Base-by-base conservation (phyloP, 2,888 invertebrate species). In the Phyto melanocephala region DNA sequence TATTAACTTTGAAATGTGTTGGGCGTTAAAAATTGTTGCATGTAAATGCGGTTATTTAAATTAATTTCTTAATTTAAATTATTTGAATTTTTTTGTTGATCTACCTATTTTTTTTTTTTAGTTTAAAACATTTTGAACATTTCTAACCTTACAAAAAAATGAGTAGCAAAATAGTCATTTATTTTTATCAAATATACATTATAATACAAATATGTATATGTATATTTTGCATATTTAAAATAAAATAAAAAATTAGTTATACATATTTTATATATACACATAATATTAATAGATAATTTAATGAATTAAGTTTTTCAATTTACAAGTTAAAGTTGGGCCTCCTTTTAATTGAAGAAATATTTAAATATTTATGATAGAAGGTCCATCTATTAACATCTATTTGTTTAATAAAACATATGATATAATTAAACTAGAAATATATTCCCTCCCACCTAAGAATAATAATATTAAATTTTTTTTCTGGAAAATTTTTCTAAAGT, bases 121-220 rank as follows among this genome's bases (percentile, higher is more conserved):
- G 1, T 15, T 56, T 65, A 47, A 60, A 67, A 40, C 8, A 60
- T 74, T 71, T 76, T 75, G 67, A 80, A 76, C 52, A 78, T 71
- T 71, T 76, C 47, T 40, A 50, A 68, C 54, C 28, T 28, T 28
- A 28, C 10, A 65, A 70, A 35, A 70, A 84, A 84, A 85, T 86
- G 85, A 86, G 86, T 86, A 86, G 84, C 81, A 81, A 80, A 78
- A 85, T 86, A 86, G 86, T 86, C 86, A 86, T 84, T 85, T 74
- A 71, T 84, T 80, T 80, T 83, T 56, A 80, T 65, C 75, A 75
- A 70, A 71, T 37, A 54, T 72, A 52, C 65, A 72, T n/a, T n/a
- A n/a, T n/a, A n/a, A n/a, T 35, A 62, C 58, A 60, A 45, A 20
- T 24, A 42, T 40, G 33, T 54, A 42, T 63, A 20, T 52, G 33